Evolutionary conservation across 2,797 vertebrate genomes (phyloP), one percentile per base, ranked within the genome.

Genomic region (Parambassis ranga): DNA sequence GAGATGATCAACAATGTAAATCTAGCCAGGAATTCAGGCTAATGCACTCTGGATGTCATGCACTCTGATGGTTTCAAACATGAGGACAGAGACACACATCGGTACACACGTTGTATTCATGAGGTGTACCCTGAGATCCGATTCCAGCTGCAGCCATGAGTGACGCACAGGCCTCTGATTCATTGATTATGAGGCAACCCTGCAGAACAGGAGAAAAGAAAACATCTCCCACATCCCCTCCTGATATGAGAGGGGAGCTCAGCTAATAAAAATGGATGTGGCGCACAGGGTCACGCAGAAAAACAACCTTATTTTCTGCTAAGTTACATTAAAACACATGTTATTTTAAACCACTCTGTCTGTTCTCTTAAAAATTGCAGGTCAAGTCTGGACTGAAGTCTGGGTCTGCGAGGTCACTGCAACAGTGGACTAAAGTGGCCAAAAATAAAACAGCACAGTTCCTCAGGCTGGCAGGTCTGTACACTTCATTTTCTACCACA

Each of bases 51-150:
- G 71, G 69, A 73, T 59, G 68, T 81, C 64, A 44, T 27, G 20
- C 11, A 55, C 47, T 57, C 43, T 30, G 10, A 57, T 79, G 72
- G 42, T 76, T 83, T 76, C 62, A 86, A 52, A 48, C 77, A 83
- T 71, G 68, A 76, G 59, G 43, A 36, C 19, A 6, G 15, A 47
- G 35, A 62, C 32, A 10, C 22, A 41, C 26, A 56, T 46, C 27
- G 37, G 39, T 63, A 65, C 20, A 41, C 6, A 16, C 32, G 60
- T 35, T 23, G 18, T 81, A 87, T 90, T 87, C 79, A 88, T 85
- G 80, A 83, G 69, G 68, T 67, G 69, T 44, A 77, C 65, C 28
- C 61, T 3, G 65, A 44, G 74, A 70, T 77, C 55, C 22, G 43
- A 75, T 75, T 64, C 55, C 80, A 72, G 75, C 73, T 77, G 66